Percentiles rank a stretch among this genome's conserved stretches.
These are phyloP conservation scores for Conus betulinus DNA, from an alignment of 1,140 invertebrate genomes.

Conservation along the genomic window DNA sequence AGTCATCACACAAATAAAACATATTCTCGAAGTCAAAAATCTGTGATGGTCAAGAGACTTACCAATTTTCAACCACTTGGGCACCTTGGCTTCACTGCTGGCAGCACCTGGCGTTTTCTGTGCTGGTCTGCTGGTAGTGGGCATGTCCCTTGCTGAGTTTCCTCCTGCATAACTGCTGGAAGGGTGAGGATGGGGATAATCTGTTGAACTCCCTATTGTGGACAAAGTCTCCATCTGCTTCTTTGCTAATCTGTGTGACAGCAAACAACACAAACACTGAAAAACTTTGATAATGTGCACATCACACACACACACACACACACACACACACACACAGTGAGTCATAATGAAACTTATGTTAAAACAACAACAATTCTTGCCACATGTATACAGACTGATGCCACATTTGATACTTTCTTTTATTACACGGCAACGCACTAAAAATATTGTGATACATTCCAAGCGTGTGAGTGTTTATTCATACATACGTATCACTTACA, in stretches of 20 bases:
- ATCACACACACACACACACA: not conserved
- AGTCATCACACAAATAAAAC: too few species aligned
- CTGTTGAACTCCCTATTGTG: not conserved
- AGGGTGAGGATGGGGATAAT: not conserved
- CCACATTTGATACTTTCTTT: too few species aligned
- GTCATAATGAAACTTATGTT: not conserved
- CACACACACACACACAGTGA: not conserved
- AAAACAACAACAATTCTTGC: too few species aligned
- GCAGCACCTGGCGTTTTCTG: not conserved
- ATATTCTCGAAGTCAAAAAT: too few species aligned
- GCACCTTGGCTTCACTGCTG: slow-evolving; percentile 21
- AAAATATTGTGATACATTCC: too few species aligned
- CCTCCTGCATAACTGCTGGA: too few species aligned
- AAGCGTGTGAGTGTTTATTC: too few species aligned
- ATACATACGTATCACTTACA: too few species aligned
- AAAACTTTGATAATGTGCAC: not conserved
- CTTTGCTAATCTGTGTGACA: slow-evolving; percentile 3
- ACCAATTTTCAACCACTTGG: slow-evolving; percentile 42
- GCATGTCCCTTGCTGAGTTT: not conserved
- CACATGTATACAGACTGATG: too few species aligned
- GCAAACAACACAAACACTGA: not conserved
- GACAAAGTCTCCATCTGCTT: slow-evolving; percentile 13
- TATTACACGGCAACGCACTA: too few species aligned
- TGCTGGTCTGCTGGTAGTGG: not conserved
- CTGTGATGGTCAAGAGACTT: not conserved